These are phyloP conservation scores for Cyphomyrus discorhynchus DNA, from an alignment of 2,113 vertebrate genomes.

Conservation along the genomic window DNA sequence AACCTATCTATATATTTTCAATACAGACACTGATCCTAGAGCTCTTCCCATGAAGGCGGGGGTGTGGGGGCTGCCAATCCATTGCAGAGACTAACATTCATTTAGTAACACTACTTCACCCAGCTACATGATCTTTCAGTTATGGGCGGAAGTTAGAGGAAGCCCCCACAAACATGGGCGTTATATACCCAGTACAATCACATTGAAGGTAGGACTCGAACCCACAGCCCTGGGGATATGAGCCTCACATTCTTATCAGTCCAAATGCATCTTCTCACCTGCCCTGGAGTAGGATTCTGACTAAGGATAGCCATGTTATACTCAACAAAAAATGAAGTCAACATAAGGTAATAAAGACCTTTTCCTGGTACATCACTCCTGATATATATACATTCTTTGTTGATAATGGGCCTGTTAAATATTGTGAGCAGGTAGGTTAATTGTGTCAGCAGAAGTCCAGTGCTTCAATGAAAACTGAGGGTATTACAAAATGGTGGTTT, in stretches of 20 bases:
- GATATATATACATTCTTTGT: not conserved
- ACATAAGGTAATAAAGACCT: not conserved
- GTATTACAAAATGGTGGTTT: not conserved
- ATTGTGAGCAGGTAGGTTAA: not conserved
- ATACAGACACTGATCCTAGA: not conserved
- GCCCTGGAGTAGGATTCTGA: not conserved
- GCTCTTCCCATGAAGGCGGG: not conserved
- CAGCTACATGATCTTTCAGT: not conserved
- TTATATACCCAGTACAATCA: not conserved
- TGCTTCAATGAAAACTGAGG: not conserved
- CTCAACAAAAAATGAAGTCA: not conserved
- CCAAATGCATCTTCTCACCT: not conserved
- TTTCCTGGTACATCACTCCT: not conserved
- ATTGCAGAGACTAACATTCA: not conserved
- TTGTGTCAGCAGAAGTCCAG: not conserved
- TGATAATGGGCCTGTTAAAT: not conserved
- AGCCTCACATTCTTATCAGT: not conserved
- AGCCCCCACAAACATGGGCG: not conserved
- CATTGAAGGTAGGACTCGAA: not conserved
- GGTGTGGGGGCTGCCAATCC: not conserved
- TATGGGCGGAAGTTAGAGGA: not conserved
- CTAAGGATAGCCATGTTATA: not conserved
- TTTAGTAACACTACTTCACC: not conserved
- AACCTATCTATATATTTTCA: not conserved
- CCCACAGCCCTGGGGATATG: not conserved